phyloP scores from a whole-genome alignment of 2,113 vertebrate species.

The Chitala chitala region DNA sequence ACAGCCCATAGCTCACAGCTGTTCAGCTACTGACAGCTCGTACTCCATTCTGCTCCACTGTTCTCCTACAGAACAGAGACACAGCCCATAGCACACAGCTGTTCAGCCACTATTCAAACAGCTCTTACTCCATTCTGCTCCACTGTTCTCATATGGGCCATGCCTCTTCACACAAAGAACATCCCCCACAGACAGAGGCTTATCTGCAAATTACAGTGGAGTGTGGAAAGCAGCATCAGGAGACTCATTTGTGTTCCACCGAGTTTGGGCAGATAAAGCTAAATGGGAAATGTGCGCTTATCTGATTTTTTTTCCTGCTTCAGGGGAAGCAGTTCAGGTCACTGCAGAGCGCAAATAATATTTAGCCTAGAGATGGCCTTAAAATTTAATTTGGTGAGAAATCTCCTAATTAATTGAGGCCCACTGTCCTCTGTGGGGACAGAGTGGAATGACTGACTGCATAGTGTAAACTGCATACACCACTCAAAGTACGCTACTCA shows the following conservation, averaged over 20 bases:
- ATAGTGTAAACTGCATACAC: no score
- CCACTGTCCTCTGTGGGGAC: no score
- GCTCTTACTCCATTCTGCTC: no score
- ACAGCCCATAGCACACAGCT: no score
- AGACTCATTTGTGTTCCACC: conserved; percentile 3
- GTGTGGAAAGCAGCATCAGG: background rate
- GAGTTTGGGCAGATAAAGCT: conserved; percentile 5
- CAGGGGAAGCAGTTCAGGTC: background rate
- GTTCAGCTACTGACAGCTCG: no score
- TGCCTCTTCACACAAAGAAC: background rate
- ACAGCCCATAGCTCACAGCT: no score
- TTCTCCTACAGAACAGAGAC: no score
- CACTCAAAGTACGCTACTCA: background rate
- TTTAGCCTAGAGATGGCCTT: background rate
- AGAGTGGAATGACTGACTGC: no score
- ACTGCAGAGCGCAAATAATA: background rate
- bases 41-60: no score
- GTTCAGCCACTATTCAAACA: no score
- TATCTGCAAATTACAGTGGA: conserved; percentile 1
- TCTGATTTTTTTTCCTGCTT: conserved; percentile 6
- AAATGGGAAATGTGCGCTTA: background rate
- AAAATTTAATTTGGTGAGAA: background rate
- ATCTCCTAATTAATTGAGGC: no score
- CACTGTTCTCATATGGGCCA: no score
- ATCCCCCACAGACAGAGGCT: background rate